Base-by-base conservation (phyloP, 2,113 vertebrate genomes). In the Gasterosteus aculeatus region DNA sequence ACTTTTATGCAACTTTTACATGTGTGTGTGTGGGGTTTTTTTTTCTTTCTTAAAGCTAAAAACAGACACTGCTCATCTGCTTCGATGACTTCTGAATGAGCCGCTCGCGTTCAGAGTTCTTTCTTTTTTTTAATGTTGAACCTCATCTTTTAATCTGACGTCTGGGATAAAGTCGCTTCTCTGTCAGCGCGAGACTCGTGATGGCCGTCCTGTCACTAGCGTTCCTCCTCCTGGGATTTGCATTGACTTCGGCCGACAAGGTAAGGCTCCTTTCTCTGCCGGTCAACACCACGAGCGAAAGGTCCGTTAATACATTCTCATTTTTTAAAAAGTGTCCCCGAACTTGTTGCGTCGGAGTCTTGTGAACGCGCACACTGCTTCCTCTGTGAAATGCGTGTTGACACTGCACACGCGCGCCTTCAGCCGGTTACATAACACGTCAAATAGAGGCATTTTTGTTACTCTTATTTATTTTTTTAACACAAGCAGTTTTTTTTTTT, bases 191-290 rank as follows among this genome's bases (percentile, higher is more conserved):
- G 72, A 85, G 92, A 93, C 93, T 91, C 94, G 95, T 88, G 95
- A 98, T 98, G 97, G 94, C 95, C 88, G 91, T 93, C 88, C 95
- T 94, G 91, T 95, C 96, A 92, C 92, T 96, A 51, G 95, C 95
- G 89, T 69, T 95, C 44, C 83, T 96, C 49, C 87, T 94, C 51
- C 69, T 93, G 88, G 95, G 95, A 93, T 88, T 94, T 79, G 81
- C 92, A 76, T 90, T 93, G 94, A 95, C 96, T 90, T 93, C 96
- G 87, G 95, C 95, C 80, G 88, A 83, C 80, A 94, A 95, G 94
- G 97, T 97, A 96, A 96, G 94, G 89, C 72, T 69, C 54, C 35
- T 38, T 38, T 7, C 35, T 38, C 10, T 51, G 51, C 53, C 42
- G 22, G 15, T 47, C 56, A 22, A 18, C 54, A 29, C 26, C 35